Base-by-base conservation (phyloP, 2,888 invertebrate species). In the Pseudococcus viburni region DNA sequence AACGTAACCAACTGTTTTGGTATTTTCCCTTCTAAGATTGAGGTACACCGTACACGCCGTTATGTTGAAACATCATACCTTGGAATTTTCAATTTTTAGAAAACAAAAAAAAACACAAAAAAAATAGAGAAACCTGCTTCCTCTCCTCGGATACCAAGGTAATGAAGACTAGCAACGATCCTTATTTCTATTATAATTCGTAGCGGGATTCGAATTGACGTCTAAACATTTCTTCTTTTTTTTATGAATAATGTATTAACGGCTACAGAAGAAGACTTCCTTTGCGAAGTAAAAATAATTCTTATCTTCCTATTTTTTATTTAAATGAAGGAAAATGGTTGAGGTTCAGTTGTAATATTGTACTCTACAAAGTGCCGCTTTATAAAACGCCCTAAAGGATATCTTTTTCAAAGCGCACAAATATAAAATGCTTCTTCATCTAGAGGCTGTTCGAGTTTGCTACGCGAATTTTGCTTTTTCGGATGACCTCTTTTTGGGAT, bases 211-310 rank as follows among this genome's bases (percentile, higher is more conserved):
- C 86, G 51, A 86, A 68, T 86, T 86, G 73, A 86, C 86, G 73
- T 86, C 73, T 73, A 86, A 86, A 86, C 86, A 86, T 86, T 86
- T 42, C 48, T 86, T 22, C 86, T 73, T 59, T 59, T 64, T 86
- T 86, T 86, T 86, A 86, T 86, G 86, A 86, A 86, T 86, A 86
- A 86, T 86, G 86, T 86, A 86, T 86, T 86, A 86, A 86, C 86
- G 64, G 86, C 22, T 86, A 86, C 68, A 64, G 68, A 46, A 86
- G 55, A 85, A 19, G 86, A 64, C 86, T 68, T 68, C 42, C 64
- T 86, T 86, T 86, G 86, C 86, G n/a, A 64, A 68, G 68, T n/a
- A 86, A 86, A 86, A 68, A 86, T 86, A 86, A 86, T 86, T 86
- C 86, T 86, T 86, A 86, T 86, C 68, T 86, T 68, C 86, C 64